Base-by-base conservation (phyloP, 2,888 invertebrate species). In the Stegophylla sp. region DNA sequence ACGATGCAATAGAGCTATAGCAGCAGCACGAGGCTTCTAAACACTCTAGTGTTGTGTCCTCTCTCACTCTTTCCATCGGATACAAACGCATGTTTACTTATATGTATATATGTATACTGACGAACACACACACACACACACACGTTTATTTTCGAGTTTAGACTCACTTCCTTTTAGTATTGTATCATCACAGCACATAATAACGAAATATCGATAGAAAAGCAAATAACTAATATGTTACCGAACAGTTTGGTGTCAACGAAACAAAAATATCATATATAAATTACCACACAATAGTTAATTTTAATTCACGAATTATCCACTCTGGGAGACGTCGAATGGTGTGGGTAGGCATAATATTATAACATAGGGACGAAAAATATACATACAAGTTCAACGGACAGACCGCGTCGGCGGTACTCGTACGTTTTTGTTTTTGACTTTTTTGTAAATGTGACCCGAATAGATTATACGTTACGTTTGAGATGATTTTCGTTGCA, bases 261-360 rank as follows among this genome's bases (percentile, higher is more conserved):
- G 74, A 20, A 63, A 43, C n/a, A 53, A 26, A 53, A 28, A 56
- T 61, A 73, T 73, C 48, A n/a, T n/a, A 63, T 43, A 48, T 43
- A 48, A 28, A 74, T 74, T 74, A 74, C 74, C 74, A 63, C 61
- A 63, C 74, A 63, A 74, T 74, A 63, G 74, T 48, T 48, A 59
- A 72, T 72, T 72, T 41, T 23, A 56, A 72, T 73, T 73, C 72
- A n/a, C 51, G 7, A 17, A 15, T 1, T 45, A 26, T 34, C 26
- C 23, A 45, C 23, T 45, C n/a, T 17, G 4, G 28, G 34, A 43
- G 9, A 59, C 59, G 41, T 73, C 59, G 34, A 20, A 53, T 43
- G n/a, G 26, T 45, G 59, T 41, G 53, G 10, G 15, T 51, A n/a
- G 7, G 12, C 17, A 28, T 59, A 59, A 9, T n/a, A n/a, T n/a